Percentiles rank a stretch among this genome's conserved stretches.
These are phyloP conservation scores for Anser brachyrhynchus DNA, from an alignment of 2,113 vertebrate species.

Conservation along the genomic window DNA sequence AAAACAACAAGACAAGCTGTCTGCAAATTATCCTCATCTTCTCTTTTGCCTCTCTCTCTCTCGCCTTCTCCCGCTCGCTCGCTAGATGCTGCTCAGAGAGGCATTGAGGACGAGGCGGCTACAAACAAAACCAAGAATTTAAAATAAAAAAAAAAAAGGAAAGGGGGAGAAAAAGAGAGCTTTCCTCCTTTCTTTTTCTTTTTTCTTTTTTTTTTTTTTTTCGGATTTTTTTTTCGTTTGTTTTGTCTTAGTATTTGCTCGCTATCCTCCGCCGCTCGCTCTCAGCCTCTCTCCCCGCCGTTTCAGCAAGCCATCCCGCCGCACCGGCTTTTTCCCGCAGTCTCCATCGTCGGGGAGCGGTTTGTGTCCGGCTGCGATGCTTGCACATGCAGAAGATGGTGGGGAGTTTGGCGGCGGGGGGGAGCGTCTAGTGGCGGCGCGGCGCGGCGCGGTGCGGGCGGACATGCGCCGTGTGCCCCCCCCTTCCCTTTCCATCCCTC, in stretches of 20 bases:
- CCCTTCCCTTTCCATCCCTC: too few relatives aligned
- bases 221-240: too few relatives aligned
- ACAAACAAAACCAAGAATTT: conserved; percentile 55
- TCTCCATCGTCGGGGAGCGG: conserved; percentile 88
- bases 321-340: conserved; percentile 85
- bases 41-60: conserved; percentile 75
- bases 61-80: conserved; percentile 71
- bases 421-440: conserved; percentile 80
- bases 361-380: conserved; percentile 81
- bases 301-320: conserved; percentile 82
- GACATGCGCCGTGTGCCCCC: conserved; percentile 79
- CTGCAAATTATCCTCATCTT: conserved; percentile 98
- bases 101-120: conserved; percentile 85
- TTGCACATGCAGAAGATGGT: conserved; percentile 87
- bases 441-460: conserved; percentile 60
- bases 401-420: conserved; percentile 82
- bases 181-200: background rate
- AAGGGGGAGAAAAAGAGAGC: background rate
- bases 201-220: background rate
- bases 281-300: background rate
- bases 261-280: background rate
- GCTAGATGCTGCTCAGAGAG: conserved; percentile 87
- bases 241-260: background rate
- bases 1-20: conserved; percentile 96
- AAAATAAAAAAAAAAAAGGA: background rate